Percentiles rank a stretch among this genome's conserved stretches.
Evolutionary conservation across 2,888 invertebrate species (phyloP).

Genomic region (Caenorhabditis sp.): DNA sequence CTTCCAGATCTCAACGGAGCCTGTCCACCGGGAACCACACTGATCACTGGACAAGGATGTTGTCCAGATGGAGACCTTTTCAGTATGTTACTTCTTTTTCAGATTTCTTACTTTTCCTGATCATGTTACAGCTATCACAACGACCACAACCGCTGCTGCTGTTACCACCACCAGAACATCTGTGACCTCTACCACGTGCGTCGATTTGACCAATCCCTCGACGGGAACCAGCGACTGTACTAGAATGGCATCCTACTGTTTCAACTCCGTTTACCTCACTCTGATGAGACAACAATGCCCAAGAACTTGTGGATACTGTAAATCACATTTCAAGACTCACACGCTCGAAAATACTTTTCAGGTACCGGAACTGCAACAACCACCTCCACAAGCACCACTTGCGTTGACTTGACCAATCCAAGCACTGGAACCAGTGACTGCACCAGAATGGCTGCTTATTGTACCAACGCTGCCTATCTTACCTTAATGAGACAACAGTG

Average conservation of each 20-base stretch:
- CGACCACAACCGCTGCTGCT: constrained; percentile 14
- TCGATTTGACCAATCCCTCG: constrained; percentile 53
- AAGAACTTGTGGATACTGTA: constrained; percentile 55
- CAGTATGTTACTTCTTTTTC: constrained; percentile 6
- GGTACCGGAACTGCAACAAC: constrained; percentile 10
- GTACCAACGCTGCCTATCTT: constrained; percentile 25
- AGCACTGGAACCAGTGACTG: constrained; percentile 49
- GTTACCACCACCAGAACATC: constrained; percentile 8
- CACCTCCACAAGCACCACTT: constrained; percentile 29
- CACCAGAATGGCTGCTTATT: constrained; percentile 26
- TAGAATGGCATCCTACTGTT: constrained; percentile 27
- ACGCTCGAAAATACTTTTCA: not conserved
- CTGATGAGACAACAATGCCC: constrained; percentile 59
- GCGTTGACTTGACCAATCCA: constrained; percentile 62
- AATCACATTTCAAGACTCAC: no score
- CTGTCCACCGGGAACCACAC: constrained; percentile 39
- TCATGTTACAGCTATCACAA: constrained; percentile 18
- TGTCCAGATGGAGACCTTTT: constrained; percentile 48
- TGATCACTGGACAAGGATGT: constrained; percentile 39
- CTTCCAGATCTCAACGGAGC: constrained; percentile 45
- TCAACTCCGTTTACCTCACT: constrained; percentile 24
- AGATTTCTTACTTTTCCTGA: not conserved
- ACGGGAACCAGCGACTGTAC: constrained; percentile 44
- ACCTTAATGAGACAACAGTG: constrained; percentile 58
- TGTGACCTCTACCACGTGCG: constrained; percentile 29